phyloP scores from a whole-genome alignment of 2,113 vertebrate species.

The Pontoporia blainvillei region DNA sequence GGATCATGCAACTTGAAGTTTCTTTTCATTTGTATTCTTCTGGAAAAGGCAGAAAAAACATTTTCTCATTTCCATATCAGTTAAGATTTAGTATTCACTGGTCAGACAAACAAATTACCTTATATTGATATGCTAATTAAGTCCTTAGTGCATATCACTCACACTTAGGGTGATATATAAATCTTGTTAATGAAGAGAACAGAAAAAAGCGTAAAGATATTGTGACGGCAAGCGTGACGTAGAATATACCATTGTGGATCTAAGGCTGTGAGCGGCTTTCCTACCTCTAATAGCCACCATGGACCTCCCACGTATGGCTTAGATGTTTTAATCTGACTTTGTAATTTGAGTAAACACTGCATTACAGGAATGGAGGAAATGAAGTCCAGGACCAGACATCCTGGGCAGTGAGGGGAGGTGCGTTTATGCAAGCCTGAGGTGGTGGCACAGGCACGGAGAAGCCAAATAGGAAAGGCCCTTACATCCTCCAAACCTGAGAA shows the following conservation, averaged over 20 bases:
- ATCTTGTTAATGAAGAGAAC: slow-evolving; percentile 45
- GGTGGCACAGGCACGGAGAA: neutral
- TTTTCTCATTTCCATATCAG: slow-evolving; percentile 36
- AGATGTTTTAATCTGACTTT: neutral
- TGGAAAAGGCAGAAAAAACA: neutral
- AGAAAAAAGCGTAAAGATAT: slow-evolving; percentile 37
- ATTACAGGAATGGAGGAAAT: neutral
- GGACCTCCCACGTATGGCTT: neutral
- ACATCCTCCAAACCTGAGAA: neutral
- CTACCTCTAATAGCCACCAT: neutral
- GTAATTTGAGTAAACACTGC: neutral
- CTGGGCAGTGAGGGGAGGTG: neutral
- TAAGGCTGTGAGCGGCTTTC: neutral
- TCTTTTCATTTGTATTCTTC: slow-evolving; percentile 44
- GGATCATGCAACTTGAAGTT: slow-evolving; percentile 13
- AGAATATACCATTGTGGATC: neutral
- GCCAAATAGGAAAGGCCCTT: neutral
- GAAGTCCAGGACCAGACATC: neutral
- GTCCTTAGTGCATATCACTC: slow-evolving; percentile 29
- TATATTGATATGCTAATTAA: slow-evolving; percentile 60
- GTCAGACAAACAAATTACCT: slow-evolving; percentile 53
- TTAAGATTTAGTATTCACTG: slow-evolving; percentile 29
- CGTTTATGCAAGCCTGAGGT: fast-evolving
- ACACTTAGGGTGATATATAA: slow-evolving; percentile 39
- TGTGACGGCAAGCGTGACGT: neutral